These are phyloP conservation scores for Phymatocera aterrima DNA, from an alignment of 2,888 invertebrate genomes.

Conservation along the genomic window DNA sequence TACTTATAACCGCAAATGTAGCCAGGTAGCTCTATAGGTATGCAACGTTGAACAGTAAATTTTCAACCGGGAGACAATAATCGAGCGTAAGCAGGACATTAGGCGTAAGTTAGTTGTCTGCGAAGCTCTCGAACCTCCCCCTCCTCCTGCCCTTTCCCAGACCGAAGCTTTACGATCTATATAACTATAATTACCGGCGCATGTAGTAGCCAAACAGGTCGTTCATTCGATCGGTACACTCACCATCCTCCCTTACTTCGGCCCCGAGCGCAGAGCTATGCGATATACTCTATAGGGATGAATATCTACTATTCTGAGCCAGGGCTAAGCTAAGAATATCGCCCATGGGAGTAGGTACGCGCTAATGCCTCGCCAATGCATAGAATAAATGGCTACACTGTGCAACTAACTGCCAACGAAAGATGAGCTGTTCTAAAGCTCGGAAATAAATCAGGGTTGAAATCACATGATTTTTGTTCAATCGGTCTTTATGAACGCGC, in stretches of 20 bases:
- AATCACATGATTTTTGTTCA: neutral
- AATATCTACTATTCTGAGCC: constrained; percentile 19
- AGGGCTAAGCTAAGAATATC: constrained; percentile 57
- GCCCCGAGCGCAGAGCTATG: constrained; percentile 47
- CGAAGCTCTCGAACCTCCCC: constrained; percentile 54
- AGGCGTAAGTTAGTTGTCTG: constrained; percentile 65
- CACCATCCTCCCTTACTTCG: neutral
- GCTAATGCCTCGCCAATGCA: constrained; percentile 56
- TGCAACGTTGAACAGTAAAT: constrained; percentile 32
- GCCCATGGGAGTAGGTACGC: constrained; percentile 57
- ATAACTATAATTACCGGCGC: constrained; percentile 27
- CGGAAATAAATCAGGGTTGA: neutral
- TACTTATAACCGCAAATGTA: constrained; percentile 8
- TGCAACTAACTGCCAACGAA: constrained; percentile 51
- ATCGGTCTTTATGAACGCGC: neutral
- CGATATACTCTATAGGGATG: neutral
- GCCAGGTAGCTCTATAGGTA: no score
- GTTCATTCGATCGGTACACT: constrained; percentile 28
- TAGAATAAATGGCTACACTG: constrained; percentile 54
- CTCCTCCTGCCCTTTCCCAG: no score
- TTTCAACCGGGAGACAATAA: constrained; percentile 59
- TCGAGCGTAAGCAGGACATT: constrained; percentile 63
- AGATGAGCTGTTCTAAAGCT: neutral
- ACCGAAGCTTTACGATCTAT: constrained; percentile 9
- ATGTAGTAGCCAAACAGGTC: constrained; percentile 32